Evolutionary conservation across 1,140 invertebrate species (phyloP).

Genomic region (Drosophila busckii): DNA sequence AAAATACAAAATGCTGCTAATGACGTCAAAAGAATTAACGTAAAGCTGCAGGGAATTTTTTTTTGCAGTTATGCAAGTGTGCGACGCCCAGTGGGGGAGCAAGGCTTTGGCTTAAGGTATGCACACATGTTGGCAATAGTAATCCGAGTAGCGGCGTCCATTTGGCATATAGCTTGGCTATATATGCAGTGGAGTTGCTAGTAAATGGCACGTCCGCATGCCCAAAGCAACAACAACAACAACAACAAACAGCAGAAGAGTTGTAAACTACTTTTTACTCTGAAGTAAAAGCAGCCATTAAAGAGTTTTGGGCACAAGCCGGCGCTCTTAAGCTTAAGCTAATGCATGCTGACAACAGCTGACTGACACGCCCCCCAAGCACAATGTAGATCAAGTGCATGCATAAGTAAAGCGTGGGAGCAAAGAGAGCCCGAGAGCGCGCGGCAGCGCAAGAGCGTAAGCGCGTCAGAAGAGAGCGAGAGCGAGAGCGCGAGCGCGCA

Average conservation of each 20-base stretch:
- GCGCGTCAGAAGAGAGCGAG: neutral
- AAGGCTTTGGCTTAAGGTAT: slow-evolving; percentile 11
- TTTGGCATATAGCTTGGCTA: slow-evolving; percentile 38
- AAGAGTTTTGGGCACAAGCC: too few species aligned
- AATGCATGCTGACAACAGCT: too few species aligned
- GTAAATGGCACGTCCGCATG: slow-evolving; percentile 12
- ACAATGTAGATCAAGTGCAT: slow-evolving; percentile 34
- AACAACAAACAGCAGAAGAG: too few species aligned
- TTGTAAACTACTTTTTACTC: too few species aligned
- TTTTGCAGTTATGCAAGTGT: neutral
- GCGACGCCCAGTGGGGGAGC: neutral
- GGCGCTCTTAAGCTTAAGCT: too few species aligned
- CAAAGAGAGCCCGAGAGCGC: too few species aligned
- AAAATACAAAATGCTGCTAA: too few species aligned
- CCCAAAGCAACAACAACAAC: neutral
- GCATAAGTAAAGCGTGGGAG: slow-evolving; percentile 30
- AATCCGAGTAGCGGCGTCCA: slow-evolving; percentile 14
- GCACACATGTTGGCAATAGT: slow-evolving; percentile 47
- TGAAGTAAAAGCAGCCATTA: too few species aligned
- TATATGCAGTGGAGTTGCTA: too few species aligned
- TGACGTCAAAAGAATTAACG: slow-evolving; percentile 18
- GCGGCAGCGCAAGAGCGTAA: slow-evolving; percentile 19
- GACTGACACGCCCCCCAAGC: neutral
- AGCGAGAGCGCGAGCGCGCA: neutral
- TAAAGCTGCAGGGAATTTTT: neutral